These are phyloP conservation scores for Porites evermanni DNA, from an alignment of 92 coral and sea anemone species.

Conservation along the genomic window DNA sequence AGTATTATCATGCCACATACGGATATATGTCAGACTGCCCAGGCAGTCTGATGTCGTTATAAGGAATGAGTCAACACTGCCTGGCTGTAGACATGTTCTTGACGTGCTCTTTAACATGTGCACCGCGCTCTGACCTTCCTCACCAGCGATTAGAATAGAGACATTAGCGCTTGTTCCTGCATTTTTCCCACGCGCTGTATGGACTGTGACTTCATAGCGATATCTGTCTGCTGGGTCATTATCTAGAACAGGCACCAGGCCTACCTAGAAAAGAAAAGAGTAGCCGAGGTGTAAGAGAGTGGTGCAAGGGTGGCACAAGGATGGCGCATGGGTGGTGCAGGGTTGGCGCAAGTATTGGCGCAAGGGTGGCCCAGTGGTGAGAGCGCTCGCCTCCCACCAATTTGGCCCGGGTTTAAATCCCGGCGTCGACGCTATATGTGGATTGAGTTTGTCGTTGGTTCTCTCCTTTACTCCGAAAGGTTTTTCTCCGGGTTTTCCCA, in stretches of 20 bases:
- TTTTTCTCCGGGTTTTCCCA: too few species aligned
- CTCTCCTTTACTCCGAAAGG: too few species aligned
- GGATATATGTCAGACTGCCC: constrained; percentile 84
- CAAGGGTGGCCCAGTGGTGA: too few species aligned
- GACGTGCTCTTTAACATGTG: constrained; percentile 74
- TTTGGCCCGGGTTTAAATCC: too few species aligned
- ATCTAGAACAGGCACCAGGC: constrained; percentile 79
- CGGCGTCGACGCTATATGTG: too few species aligned
- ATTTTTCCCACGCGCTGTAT: constrained; percentile 87
- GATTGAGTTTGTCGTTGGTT: too few species aligned
- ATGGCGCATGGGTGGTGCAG: too few species aligned
- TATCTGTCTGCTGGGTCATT: constrained; percentile 74
- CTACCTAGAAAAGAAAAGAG: constrained; percentile 47
- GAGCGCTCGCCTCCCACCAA: too few species aligned
- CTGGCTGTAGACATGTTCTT: constrained; percentile 70
- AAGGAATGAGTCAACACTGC: constrained; percentile 88
- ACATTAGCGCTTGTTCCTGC: constrained; percentile 87
- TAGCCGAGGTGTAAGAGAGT: not conserved
- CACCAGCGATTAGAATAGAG: constrained; percentile 86
- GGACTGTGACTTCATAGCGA: constrained; percentile 90
- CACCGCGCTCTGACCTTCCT: constrained; percentile 80
- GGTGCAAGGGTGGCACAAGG: not conserved
- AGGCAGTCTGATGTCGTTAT: constrained; percentile 85
- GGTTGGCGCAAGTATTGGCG: too few species aligned
- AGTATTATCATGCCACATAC: constrained; percentile 96